These are phyloP conservation scores for Ichneumoninae sp. DNA, from an alignment of 2,888 invertebrate genomes.

Conservation along the genomic window DNA sequence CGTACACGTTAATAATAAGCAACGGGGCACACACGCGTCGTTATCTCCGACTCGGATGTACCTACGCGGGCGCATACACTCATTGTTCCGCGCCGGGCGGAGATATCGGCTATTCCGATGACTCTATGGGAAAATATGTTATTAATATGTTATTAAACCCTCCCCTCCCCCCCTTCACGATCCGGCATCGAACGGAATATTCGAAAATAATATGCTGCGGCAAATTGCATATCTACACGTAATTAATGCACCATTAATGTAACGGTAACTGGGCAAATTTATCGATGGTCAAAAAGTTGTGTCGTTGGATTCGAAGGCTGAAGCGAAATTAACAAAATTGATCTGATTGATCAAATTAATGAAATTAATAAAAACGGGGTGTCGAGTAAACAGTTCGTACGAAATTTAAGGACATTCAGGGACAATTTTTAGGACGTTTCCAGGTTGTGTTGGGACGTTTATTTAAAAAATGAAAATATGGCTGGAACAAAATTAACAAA, in stretches of 20 bases:
- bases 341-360: too few relatives aligned
- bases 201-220: conserved; percentile 60
- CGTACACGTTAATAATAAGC: conserved; percentile 59
- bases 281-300: too few relatives aligned
- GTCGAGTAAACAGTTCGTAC: too few relatives aligned
- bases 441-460: too few relatives aligned
- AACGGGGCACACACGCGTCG: conserved; percentile 23
- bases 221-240: conserved; percentile 58
- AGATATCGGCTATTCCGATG: conserved; percentile 36
- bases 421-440: too few relatives aligned
- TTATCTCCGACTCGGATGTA: conserved; percentile 38
- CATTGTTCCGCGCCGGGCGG: conserved; percentile 51
- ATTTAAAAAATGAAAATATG: too few relatives aligned
- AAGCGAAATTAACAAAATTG: too few relatives aligned
- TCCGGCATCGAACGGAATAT: conserved; percentile 63
- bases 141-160: conserved; percentile 65
- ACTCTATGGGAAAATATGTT: conserved; percentile 64
- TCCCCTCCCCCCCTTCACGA: conserved; percentile 35
- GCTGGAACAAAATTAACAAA: too few relatives aligned
- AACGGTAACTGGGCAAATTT: background rate
- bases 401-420: too few relatives aligned
- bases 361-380: too few relatives aligned
- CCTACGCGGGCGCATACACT: conserved; percentile 59
- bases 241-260: conserved; percentile 4
- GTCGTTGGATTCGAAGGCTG: too few relatives aligned